Percentiles rank a stretch among this genome's conserved stretches.
phyloP scores from a whole-genome alignment of 64 coral and sea anemone genomes.

The Astreopora myriophthalma region DNA sequence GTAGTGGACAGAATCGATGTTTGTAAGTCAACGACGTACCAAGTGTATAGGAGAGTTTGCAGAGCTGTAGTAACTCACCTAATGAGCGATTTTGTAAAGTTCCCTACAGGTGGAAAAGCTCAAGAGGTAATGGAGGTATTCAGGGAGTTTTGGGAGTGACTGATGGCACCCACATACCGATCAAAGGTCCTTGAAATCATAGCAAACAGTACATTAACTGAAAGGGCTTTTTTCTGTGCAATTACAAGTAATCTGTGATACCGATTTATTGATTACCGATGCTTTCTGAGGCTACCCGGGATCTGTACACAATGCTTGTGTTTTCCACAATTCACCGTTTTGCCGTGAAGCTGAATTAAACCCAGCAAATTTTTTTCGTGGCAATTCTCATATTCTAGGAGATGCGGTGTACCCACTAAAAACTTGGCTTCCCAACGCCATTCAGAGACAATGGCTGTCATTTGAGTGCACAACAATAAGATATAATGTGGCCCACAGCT shows the following conservation, averaged over 20 bases:
- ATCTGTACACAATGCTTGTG: constrained; percentile 35
- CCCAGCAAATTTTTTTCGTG: constrained; percentile 27
- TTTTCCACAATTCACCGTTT: constrained; percentile 37
- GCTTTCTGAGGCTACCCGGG: constrained; percentile 59
- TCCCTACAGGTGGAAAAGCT: not conserved
- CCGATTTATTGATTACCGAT: constrained; percentile 32
- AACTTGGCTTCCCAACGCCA: constrained; percentile 37
- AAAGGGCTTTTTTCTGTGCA: constrained; percentile 30
- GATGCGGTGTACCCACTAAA: constrained; percentile 27
- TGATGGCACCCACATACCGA: constrained; percentile 36
- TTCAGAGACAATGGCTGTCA: constrained; percentile 20
- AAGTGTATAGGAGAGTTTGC: constrained; percentile 24
- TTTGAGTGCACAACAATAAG: constrained; percentile 11
- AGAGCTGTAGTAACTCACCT: constrained; percentile 3
- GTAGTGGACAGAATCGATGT: constrained; percentile 28
- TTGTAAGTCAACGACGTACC: not conserved
- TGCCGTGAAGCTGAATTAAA: constrained; percentile 46
- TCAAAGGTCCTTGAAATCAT: not conserved
- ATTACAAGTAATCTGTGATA: constrained; percentile 23
- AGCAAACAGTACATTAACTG: constrained; percentile 17
- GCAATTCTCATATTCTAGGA: constrained; percentile 54
- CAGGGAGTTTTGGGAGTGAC: constrained; percentile 29
- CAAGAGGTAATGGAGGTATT: constrained; percentile 10
- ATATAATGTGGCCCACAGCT: not conserved
- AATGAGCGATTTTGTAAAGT: constrained; percentile 29